These are phyloP conservation scores for Anticlea derivata DNA, from an alignment of 2,888 invertebrate species.

Conservation along the genomic window DNA sequence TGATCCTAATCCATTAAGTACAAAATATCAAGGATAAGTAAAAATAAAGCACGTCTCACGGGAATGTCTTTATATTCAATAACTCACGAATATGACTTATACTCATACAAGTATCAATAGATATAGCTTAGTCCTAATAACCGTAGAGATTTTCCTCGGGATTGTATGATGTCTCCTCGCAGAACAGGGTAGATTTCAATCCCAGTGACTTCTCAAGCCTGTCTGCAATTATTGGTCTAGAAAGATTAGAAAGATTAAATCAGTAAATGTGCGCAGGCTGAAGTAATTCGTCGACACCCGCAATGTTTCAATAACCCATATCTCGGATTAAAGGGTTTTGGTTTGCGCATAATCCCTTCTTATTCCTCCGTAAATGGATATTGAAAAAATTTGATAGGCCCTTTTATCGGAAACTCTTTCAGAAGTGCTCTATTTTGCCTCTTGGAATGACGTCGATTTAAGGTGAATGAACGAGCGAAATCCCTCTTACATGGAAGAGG, in stretches of 20 bases:
- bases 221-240: conserved; percentile 46
- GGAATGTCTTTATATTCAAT: not conserved
- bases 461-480: conserved; percentile 81
- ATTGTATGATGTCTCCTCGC: conserved; percentile 24
- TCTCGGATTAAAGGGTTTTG: conserved; percentile 72
- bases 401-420: conserved; percentile 77
- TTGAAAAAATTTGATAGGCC: conserved; percentile 77
- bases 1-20: too few relatives aligned
- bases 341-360: conserved; percentile 75
- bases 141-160: conserved; percentile 26
- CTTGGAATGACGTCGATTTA: conserved; percentile 78
- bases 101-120: too few relatives aligned
- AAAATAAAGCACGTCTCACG: not conserved
- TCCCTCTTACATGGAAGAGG: conserved; percentile 78
- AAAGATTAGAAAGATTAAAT: conserved; percentile 43
- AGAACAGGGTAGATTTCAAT: conserved; percentile 31
- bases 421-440: conserved; percentile 78
- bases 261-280: conserved; percentile 45
- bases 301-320: conserved; percentile 73
- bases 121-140: conserved; percentile 4
- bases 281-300: conserved; percentile 62
- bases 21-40: not conserved
- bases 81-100: not conserved
- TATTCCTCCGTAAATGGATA: conserved; percentile 78
- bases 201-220: conserved; percentile 41